Base-by-base conservation (phyloP, 2,797 vertebrate species). In the Gallirallus australis region DNA sequence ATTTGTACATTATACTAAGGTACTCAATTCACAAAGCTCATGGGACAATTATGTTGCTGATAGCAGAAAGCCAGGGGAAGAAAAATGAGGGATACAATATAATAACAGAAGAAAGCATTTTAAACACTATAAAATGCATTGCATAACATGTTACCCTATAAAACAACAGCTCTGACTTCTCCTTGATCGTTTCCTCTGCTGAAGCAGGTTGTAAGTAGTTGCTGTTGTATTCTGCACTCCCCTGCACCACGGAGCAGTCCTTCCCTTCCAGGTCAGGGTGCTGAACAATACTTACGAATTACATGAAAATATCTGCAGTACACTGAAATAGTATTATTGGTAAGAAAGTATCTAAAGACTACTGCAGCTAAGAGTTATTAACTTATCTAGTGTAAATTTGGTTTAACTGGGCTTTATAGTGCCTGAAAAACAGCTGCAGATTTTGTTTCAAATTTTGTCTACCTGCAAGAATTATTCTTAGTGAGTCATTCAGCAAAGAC, bases 401-500 rank as follows among this genome's bases (percentile, higher is more conserved):
- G 5, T n/a, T 85, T 82, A 53, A 61, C 47, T 77, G 59, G 78
- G 53, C 31, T 88, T 94, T 85, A 37, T 6, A 82, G 48, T 13
- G 25, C 59, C 27, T 91, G 52, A 69, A 82, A 94, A 84, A 79
- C 61, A 85, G 70, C 66, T 70, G 64, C 72, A 87, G 85, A 70
- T n/a, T 93, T 73, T 63, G 24, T 65, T 81, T 93, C 73, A 66
- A 75, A 88, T 71, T 76, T 60, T 81, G 63, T 33, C 47, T 69
- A 93, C 76, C 79, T 93, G 85, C 42, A 84, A 53, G 90, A 88
- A 72, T 91, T 71, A 79, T 54, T 89, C 94, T 90, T 72, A 82
- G 39, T n/a, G 76, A 95, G 83, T 91, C 83, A 75, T 77, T 95
- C 82, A 54, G 81, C 84, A 89, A 89, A 95, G 89, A 88, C 61